phyloP scores from a whole-genome alignment of 2,888 invertebrate species.

The Drosophila pseudotakahashii region DNA sequence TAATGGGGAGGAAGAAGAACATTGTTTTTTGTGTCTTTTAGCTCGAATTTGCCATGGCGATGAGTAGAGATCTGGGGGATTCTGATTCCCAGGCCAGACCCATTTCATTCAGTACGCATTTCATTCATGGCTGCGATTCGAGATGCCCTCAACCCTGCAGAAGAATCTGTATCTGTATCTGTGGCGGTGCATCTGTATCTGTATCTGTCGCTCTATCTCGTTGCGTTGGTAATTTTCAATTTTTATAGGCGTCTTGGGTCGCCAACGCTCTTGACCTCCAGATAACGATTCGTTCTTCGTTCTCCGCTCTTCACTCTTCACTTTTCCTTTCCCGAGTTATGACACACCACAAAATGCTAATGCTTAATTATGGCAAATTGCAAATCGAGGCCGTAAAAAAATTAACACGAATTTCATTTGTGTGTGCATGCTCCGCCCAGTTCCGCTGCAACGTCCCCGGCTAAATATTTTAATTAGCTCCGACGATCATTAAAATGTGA shows the following conservation, averaged over 20 bases:
- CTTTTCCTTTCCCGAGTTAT: constrained; percentile 46
- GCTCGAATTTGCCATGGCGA: constrained; percentile 48
- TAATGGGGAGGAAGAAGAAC: constrained; percentile 32
- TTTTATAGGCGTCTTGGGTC: constrained; percentile 68
- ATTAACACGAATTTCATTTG: constrained; percentile 69
- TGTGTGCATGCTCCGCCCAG: constrained; percentile 39
- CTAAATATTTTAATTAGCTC: constrained; percentile 47
- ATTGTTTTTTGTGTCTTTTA: constrained; percentile 29
- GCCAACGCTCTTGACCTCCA: constrained; percentile 65
- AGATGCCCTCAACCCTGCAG: constrained; percentile 46
- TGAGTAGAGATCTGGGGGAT: constrained; percentile 26
- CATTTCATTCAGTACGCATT: constrained; percentile 73
- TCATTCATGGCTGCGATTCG: constrained; percentile 74
- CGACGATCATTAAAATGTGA: constrained; percentile 43
- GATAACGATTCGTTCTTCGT: constrained; percentile 25
- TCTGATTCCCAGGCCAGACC: constrained; percentile 48
- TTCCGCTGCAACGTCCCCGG: constrained; percentile 40
- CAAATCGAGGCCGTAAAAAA: constrained; percentile 65
- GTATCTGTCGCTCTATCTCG: constrained; percentile 16
- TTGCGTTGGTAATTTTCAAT: constrained; percentile 65
- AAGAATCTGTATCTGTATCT: constrained; percentile 28
- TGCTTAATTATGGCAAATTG: constrained; percentile 81
- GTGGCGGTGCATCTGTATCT: constrained; percentile 11
- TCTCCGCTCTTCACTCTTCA: neutral
- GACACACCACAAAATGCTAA: constrained; percentile 49